Evolutionary conservation across 1,140 invertebrate genomes (phyloP).

Genomic region (Pogonognathellus flavescens): DNA sequence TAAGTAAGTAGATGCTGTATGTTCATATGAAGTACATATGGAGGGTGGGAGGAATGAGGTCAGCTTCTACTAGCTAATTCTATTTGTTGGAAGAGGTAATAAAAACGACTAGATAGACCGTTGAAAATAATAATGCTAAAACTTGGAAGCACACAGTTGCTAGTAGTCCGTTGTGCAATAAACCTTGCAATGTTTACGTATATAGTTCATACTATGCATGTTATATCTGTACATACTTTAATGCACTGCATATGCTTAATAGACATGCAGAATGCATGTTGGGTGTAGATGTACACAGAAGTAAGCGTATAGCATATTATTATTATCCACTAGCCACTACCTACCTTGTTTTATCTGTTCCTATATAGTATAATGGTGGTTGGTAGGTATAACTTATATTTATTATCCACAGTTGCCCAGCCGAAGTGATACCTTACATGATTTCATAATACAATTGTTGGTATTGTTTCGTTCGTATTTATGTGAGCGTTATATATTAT

Average conservation of each 20-base stretch:
- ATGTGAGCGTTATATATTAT: no score
- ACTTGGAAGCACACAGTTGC: not conserved
- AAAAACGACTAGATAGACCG: not conserved
- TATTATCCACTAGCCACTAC: no score
- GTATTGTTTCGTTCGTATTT: no score
- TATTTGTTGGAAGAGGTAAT: not conserved
- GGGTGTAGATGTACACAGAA: no score
- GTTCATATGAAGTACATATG: not conserved
- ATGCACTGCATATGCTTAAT: not conserved
- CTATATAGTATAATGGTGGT: no score
- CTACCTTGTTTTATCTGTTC: no score
- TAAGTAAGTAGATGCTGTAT: not conserved
- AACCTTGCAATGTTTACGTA: constrained; percentile 6
- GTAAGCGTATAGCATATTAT: no score
- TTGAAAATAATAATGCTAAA: constrained; percentile 9
- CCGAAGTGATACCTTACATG: no score
- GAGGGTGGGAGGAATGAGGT: constrained; percentile 28
- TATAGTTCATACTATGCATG: not conserved
- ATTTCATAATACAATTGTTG: no score
- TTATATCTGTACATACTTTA: not conserved
- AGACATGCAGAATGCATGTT: not conserved
- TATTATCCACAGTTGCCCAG: no score
- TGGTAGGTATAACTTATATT: no score
- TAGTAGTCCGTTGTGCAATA: not conserved
- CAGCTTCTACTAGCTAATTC: not conserved